These are phyloP conservation scores for Numenius arquata DNA, from an alignment of 2,113 vertebrate species.

Conservation along the genomic window DNA sequence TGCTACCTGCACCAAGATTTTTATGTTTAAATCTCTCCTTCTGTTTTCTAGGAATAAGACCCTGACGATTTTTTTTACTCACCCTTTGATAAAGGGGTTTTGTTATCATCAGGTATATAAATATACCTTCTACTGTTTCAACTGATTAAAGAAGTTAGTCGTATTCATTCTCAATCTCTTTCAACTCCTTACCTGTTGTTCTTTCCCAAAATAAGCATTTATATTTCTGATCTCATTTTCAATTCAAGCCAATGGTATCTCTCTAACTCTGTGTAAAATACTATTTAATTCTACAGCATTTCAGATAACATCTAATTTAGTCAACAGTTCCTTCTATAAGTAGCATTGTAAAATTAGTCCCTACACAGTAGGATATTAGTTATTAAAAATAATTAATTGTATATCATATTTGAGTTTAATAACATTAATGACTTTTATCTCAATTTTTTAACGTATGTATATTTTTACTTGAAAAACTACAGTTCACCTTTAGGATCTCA, in stretches of 20 bases:
- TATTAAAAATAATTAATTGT: background rate
- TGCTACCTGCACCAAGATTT: background rate
- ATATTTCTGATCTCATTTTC: background rate
- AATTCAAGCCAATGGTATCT: background rate
- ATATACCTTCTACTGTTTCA: background rate
- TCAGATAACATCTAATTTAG: background rate
- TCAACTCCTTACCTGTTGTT: background rate
- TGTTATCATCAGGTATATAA: background rate
- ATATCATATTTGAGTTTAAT: background rate
- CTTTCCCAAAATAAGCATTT: background rate
- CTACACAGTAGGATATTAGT: background rate
- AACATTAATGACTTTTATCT: background rate
- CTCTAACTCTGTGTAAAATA: background rate
- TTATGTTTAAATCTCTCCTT: background rate
- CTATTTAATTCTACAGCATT: background rate
- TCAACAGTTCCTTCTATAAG: background rate
- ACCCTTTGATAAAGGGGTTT: background rate
- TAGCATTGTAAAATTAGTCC: background rate
- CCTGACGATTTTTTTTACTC: background rate
- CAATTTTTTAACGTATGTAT: background rate
- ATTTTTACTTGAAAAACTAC: background rate
- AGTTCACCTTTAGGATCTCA: background rate
- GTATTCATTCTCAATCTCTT: background rate
- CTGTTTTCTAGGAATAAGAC: background rate
- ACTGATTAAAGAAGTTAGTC: background rate